Evolutionary conservation across 1,140 invertebrate species (phyloP).

Genomic region (Drosophila mayri): DNA sequence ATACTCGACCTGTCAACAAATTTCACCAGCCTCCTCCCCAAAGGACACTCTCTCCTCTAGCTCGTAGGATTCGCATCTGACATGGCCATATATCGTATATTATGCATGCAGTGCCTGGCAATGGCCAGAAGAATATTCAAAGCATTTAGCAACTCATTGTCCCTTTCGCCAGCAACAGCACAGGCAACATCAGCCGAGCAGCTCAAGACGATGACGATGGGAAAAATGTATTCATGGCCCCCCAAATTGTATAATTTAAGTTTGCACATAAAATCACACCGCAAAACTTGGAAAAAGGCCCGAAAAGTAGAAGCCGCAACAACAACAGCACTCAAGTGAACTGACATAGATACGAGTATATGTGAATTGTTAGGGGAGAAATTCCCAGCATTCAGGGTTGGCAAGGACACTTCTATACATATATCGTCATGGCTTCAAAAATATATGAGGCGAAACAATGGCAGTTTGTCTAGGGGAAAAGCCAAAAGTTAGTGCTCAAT

Average conservation of each 20-base stretch:
- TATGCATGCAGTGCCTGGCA: conserved; percentile 75
- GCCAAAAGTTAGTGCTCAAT: background rate
- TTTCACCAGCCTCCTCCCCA: background rate
- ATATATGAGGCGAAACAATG: background rate
- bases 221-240: conserved; percentile 75
- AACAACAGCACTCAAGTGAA: conserved; percentile 57
- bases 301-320: conserved; percentile 41
- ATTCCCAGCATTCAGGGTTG: conserved; percentile 25
- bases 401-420: background rate
- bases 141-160: conserved; percentile 83
- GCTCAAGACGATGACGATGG: conserved; percentile 36
- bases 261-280: conserved; percentile 83
- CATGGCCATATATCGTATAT: conserved; percentile 61
- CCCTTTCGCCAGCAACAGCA: conserved; percentile 58
- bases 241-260: conserved; percentile 82
- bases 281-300: conserved; percentile 62
- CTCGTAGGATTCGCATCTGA: conserved; percentile 40
- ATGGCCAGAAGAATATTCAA: conserved; percentile 80
- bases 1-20: conserved; percentile 54
- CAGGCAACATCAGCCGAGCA: conserved; percentile 18
- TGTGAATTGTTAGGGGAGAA: conserved; percentile 35
- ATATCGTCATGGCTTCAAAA: background rate
- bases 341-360: conserved; percentile 49
- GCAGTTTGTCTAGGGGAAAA: background rate
- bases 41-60: background rate